Evolutionary conservation across 2,113 vertebrate genomes (phyloP), one percentile per base, ranked within the genome.

Genomic region (Eurypyga helias): DNA sequence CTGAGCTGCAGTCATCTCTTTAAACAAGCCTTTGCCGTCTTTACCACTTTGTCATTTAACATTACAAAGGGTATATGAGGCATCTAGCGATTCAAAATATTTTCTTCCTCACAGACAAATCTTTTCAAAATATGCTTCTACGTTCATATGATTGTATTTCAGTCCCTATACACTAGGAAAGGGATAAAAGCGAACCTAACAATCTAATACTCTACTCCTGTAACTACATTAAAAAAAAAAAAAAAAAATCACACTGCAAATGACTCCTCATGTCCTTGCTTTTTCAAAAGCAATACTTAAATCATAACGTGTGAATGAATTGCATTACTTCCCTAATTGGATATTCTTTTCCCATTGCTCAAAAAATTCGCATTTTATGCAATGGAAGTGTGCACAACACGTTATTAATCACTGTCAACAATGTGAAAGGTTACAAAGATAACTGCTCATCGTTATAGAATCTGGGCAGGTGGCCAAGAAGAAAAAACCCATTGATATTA

Each of bases 281-380:
- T 91, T 72, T 54, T 52, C 29, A 87, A 87, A 71, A 71, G 45
- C 79, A 82, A 46, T 10, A 38, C 14, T 11, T 1, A 0, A 89
- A 91, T 73, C 52, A 38, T 25, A 58, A 52, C 5, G n/a, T 33
- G 52, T 89, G 92, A 93, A 77, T 76, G 78, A 93, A 78, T 77
- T 48, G 58, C 72, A 66, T 84, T 83, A 57, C 75, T 64, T 88
- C 75, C 36, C 84, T 96, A 92, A 96, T 97, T 94, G 92, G 70
- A 77, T 89, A 88, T 89, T 93, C 81, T 96, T 97, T 96, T 87
- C 88, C 77, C 84, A 94, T 95, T 91, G 84, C 52, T 79, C 87
- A 51, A 80, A 97, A 97, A 97, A 98, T 78, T 81, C 93, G 19
- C 96, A 87, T 96, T 96, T 94, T 95, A 97, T 95, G 93, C 93